Base-by-base conservation (phyloP, 2,113 vertebrate species). In the Anoplopoma fimbria region DNA sequence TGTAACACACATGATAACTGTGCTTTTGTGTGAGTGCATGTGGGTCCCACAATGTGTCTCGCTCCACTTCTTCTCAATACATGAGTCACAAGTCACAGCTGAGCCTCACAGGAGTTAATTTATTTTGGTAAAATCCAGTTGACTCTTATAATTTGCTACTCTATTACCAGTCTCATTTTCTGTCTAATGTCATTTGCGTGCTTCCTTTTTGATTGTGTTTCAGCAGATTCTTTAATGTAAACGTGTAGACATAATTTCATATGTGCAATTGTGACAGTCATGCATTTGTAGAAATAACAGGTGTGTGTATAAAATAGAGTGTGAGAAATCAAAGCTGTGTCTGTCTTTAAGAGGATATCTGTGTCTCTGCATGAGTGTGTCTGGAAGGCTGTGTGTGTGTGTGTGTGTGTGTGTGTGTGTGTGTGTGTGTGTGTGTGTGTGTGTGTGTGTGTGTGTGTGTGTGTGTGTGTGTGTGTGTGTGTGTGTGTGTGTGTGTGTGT, bases 361-460 rank as follows among this genome's bases (percentile, higher is more conserved):
- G 49, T 84, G 76, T 73, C 74, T 79, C 65, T 75, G 84, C 55
- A 15, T 73, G 61, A 71, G 82, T 75, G 80, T 87, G 87, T 93
- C 85, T 88, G 89, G 86, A 90, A 88, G 89, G 77, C 90, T 80
- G 31, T 60, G 83, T 84, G 49, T 84, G 72, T 27, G 60, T 70
- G 53, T 82, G 72, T 53, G 69, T 78, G 84, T 79, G 61, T 84
- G 79, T 36, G 77, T 76, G 42, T 79, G 75, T 64, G 84, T 77
- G 81, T 70, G 75, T 70, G 76, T n/a, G 70, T 40, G 34, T 49
- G 21, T 45, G 25, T 19, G 14, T 29, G 63, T 29, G 63, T 27
- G 6, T 27, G 69, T 36, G 49, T 62, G 19, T 65, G 38, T 19
- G 15, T 29, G 64, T 29, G 64, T 29, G 83, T 84, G 61, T 84